Percentiles rank a stretch among this genome's conserved stretches.
phyloP scores from a whole-genome alignment of 2,888 invertebrate species.

The Pherbina coryleti region DNA sequence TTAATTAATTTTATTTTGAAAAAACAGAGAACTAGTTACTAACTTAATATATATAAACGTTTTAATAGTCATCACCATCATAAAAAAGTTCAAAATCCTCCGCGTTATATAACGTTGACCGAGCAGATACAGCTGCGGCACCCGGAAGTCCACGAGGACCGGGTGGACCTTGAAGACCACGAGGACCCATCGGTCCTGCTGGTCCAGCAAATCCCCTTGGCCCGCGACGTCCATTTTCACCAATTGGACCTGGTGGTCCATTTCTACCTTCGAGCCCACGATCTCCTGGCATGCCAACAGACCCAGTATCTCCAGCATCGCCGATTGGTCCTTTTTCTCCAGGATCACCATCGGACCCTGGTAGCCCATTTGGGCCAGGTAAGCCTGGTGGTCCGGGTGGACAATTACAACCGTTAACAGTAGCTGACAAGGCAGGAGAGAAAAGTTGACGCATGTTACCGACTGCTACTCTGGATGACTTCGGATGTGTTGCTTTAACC shows the following conservation, averaged over 20 bases:
- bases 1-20: too few species aligned
- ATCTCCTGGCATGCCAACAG: conserved; percentile 40
- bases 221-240: conserved; percentile 32
- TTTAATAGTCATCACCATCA: conserved; percentile 4
- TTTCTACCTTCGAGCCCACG: conserved; percentile 41
- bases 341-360: conserved; percentile 40
- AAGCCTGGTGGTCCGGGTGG: conserved; percentile 42
- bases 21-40: too few species aligned
- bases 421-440: not conserved
- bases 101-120: conserved; percentile 18
- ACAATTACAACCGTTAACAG: conserved; percentile 13
- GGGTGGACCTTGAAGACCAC: conserved; percentile 38
- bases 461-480: too few species aligned
- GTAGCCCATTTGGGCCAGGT: conserved; percentile 37
- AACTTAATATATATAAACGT: too few species aligned
- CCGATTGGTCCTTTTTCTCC: conserved; percentile 48
- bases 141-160: conserved; percentile 41
- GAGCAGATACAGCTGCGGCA: conserved; percentile 10
- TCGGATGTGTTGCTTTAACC: not conserved
- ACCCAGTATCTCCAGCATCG: conserved; percentile 44
- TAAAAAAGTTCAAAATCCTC: conserved; percentile 19
- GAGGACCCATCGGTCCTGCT: conserved; percentile 41
- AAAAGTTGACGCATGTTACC: conserved; percentile 11
- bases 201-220: conserved; percentile 38
- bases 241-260: conserved; percentile 31